Conservation (phyloP, 2,113 vertebrate genomes). For the Bos taurus region DNA sequence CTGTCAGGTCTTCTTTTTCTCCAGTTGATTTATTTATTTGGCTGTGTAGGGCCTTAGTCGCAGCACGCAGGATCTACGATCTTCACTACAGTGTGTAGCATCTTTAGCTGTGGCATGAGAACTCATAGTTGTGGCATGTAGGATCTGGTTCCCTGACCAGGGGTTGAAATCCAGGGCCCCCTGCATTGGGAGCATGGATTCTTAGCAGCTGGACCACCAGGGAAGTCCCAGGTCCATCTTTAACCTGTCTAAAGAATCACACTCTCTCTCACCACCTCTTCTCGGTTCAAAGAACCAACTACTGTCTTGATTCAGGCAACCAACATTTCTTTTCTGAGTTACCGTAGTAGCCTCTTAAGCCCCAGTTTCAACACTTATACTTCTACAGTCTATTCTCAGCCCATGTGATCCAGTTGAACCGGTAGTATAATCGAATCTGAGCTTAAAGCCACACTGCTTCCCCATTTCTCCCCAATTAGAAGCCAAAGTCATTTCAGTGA, state of each 20-base stretch:
- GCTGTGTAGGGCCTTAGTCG: background rate
- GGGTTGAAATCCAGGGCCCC: background rate
- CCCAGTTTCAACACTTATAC: background rate
- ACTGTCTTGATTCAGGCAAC: background rate
- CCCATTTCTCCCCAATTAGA: background rate
- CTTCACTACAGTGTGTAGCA: background rate
- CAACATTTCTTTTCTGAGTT: background rate
- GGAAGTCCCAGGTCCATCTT: background rate
- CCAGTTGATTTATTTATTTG: background rate
- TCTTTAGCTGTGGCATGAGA: background rate
- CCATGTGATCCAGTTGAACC: background rate
- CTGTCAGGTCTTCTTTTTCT: background rate
- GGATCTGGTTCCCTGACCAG: background rate
- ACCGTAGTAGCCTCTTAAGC: background rate
- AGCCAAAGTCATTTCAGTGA: background rate
- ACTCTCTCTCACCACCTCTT: background rate
- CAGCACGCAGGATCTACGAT: background rate
- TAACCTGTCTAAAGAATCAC: background rate
- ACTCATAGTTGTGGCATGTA: background rate
- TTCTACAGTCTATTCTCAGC: background rate
- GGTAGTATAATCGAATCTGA: background rate
- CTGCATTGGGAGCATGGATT: background rate
- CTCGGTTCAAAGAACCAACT: background rate
- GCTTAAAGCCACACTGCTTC: background rate
- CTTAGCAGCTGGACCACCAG: background rate